Percentiles rank a stretch among this genome's conserved stretches.
Conservation (phyloP, 2,888 invertebrate genomes). For the Diarsia rubi region DNA sequence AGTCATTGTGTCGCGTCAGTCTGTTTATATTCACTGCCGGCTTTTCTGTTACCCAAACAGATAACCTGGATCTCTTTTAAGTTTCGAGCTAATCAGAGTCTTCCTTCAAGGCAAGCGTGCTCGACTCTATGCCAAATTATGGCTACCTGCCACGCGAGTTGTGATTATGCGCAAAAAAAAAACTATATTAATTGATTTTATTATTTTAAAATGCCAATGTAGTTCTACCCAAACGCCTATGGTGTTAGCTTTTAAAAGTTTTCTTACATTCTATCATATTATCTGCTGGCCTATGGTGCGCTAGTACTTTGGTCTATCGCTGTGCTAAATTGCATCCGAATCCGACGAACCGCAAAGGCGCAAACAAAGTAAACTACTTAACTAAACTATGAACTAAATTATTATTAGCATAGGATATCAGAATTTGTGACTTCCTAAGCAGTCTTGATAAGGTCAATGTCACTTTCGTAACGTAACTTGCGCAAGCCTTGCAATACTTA, state of each 20-base stretch:
- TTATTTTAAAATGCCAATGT: too few relatives aligned
- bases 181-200: too few relatives aligned
- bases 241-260: too few relatives aligned
- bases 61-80: not conserved
- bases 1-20: not conserved
- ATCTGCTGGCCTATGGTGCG: too few relatives aligned
- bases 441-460: constrained; percentile 46
- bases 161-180: too few relatives aligned
- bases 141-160: not conserved
- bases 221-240: too few relatives aligned
- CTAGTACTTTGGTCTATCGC: not conserved
- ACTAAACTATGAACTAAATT: too few relatives aligned
- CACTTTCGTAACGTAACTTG: constrained; percentile 9
- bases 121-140: not conserved
- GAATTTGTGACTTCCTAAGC: constrained; percentile 17
- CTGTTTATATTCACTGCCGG: not conserved
- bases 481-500: not conserved
- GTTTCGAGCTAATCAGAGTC: not conserved
- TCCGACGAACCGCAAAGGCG: too few relatives aligned
- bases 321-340: not conserved
- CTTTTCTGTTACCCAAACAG: not conserved
- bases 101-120: not conserved
- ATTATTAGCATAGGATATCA: not conserved
- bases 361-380: too few relatives aligned
- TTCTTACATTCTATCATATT: too few relatives aligned